Evolutionary conservation across 2,797 vertebrate genomes (phyloP), one percentile per base, ranked within the genome.

Genomic region (Pseudopleuronectes americanus): DNA sequence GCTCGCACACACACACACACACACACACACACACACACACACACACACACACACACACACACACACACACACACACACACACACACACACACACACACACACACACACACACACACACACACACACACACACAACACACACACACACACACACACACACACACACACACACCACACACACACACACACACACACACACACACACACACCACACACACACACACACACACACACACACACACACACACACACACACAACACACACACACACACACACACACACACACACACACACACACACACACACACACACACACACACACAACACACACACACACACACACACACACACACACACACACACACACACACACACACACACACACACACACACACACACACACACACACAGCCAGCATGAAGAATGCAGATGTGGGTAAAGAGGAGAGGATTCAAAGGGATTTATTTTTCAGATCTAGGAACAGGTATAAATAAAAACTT

Each of bases 141-240:
- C 89, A 64, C 54, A 75, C 89, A 90, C 89, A 92, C 92, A 87
- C 89, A 64, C 54, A 75, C 89, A 90, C 89, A 92, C 92, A 87
- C 89, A 64, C 54, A 75, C 89, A 90, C 89, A 92, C 92, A 87
- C 24, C 89, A 64, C 54, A 75, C 89, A 90, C 89, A 92, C 92
- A 87, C 89, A 64, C 54, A 75, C 89, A 90, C 89, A 92, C 92
- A 87, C 89, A 64, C 54, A 75, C 89, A 90, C 89, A 92, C 38
- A 41, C 2, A 41, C 89, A 92, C 92, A 87, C 89, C 26, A 26
- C 24, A 26, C 89, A 64, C 54, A 75, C 89, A 90, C 89, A 92
- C 59, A 87, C 90, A 79, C 0, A 2, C 48, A 22, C n/a, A 19
- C 66, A 63, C 91, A 86, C 89, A 64, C 54, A 76, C 89, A 90